Percentiles rank a stretch among this genome's conserved stretches.
phyloP scores from a whole-genome alignment of 2,888 invertebrate species.

The Ennomos fuscantarius region DNA sequence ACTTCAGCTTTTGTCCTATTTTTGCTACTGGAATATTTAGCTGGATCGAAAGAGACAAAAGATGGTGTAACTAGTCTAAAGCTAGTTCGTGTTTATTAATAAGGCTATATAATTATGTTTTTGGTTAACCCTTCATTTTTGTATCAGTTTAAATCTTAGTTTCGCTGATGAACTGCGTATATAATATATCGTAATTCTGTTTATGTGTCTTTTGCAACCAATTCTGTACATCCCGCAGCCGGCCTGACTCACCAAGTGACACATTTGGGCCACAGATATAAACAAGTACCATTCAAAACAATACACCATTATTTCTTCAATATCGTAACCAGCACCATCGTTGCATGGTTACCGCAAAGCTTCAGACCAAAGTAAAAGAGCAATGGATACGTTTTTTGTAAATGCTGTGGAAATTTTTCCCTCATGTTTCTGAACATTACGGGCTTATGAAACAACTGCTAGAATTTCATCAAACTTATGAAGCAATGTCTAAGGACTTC shows the following conservation, averaged over 20 bases:
- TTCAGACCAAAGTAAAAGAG: constrained; percentile 1
- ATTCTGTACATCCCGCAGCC: constrained; percentile 50
- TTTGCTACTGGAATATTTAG: no score
- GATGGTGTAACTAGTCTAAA: no score
- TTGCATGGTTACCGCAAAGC: background rate
- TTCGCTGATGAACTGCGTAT: no score
- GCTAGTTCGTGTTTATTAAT: no score
- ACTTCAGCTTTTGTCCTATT: no score
- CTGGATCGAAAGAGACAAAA: no score
- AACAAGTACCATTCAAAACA: constrained; percentile 34
- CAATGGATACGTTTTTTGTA: constrained; percentile 29
- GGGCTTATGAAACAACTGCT: background rate
- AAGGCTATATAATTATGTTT: no score
- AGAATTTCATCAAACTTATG: background rate
- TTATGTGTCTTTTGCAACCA: constrained; percentile 47
- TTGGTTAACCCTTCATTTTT: no score
- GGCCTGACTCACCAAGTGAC: constrained; percentile 67
- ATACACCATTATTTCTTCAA: background rate
- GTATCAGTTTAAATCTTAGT: no score
- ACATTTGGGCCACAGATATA: constrained; percentile 71
- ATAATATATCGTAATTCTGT: constrained; percentile 17
- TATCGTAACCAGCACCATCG: constrained; percentile 1
- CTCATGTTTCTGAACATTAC: constrained; percentile 3
- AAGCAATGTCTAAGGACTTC: constrained; percentile 35
- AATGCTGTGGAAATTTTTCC: constrained; percentile 9